Conservation (phyloP, 2,797 vertebrate genomes). For the Crocidura indochinensis region DNA sequence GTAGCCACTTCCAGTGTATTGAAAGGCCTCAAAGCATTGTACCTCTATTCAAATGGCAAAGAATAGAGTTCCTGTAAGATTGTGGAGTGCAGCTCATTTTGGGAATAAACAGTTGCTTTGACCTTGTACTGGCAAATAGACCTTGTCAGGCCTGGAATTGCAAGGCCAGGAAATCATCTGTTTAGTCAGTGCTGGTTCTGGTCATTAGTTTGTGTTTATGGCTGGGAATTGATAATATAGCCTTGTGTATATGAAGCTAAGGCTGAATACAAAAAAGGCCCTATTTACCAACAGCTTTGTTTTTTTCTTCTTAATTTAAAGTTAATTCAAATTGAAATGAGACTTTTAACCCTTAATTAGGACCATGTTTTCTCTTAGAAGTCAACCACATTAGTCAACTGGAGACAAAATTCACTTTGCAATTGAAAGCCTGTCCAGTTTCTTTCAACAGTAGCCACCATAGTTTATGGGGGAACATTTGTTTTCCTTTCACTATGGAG, state of each 20-base stretch:
- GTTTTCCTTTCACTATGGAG: constrained; percentile 82
- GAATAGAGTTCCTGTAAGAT: constrained; percentile 85
- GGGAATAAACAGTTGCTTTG: constrained; percentile 87
- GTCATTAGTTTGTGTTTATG: constrained; percentile 83
- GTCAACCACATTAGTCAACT: constrained; percentile 82
- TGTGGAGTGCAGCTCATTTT: constrained; percentile 78
- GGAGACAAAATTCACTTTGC: constrained; percentile 83
- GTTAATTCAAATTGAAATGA: constrained; percentile 86
- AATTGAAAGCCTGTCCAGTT: constrained; percentile 75
- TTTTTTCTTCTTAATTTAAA: constrained; percentile 88
- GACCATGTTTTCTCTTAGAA: constrained; percentile 79
- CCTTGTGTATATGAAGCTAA: constrained; percentile 50
- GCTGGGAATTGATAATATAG: constrained; percentile 80
- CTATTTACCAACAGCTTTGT: constrained; percentile 83
- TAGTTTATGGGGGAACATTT: constrained; percentile 77
- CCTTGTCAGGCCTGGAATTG: constrained; percentile 74
- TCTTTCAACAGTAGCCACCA: constrained; percentile 79
- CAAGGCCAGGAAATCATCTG: constrained; percentile 90
- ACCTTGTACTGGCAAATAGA: constrained; percentile 89
- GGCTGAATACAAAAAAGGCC: constrained; percentile 83
- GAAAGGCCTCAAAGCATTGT: constrained; percentile 61
- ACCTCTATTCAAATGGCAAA: constrained; percentile 77
- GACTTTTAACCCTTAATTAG: constrained; percentile 86
- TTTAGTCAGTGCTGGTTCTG: constrained; percentile 81
- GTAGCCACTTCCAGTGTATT: constrained; percentile 59